These are phyloP conservation scores for Mercenaria mercenaria DNA, from an alignment of 1,140 invertebrate genomes.

Conservation along the genomic window DNA sequence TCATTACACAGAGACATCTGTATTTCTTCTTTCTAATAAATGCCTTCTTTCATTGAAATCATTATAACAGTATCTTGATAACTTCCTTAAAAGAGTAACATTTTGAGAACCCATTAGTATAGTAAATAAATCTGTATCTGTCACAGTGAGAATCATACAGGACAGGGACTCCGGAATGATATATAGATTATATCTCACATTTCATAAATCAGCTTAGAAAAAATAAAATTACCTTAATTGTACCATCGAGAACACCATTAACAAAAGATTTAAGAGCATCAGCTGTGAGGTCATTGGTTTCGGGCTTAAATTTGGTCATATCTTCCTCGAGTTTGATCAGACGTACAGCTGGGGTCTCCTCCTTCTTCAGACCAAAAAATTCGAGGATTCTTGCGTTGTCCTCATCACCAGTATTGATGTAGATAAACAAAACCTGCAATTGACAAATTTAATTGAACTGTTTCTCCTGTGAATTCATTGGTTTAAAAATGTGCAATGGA, in stretches of 20 bases:
- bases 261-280: constrained; percentile 95
- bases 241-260: constrained; percentile 94
- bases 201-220: too few relatives aligned
- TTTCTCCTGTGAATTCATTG: background rate
- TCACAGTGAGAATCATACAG: too few relatives aligned
- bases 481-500: background rate
- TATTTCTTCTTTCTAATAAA: too few relatives aligned
- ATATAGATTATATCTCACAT: too few relatives aligned
- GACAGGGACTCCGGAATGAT: too few relatives aligned
- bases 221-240: constrained; percentile 90
- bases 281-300: constrained; percentile 91
- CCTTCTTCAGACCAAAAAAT: constrained; percentile 99
- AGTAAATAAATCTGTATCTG: too few relatives aligned
- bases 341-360: constrained; percentile 96
- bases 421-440: constrained; percentile 94
- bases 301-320: constrained; percentile 99
- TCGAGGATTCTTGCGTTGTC: constrained; percentile 99
- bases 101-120: too few relatives aligned
- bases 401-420: constrained; percentile 97
- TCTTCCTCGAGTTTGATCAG: constrained; percentile 98
- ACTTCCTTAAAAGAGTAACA: too few relatives aligned
- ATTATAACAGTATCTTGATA: too few relatives aligned
- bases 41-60: too few relatives aligned
- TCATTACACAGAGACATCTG: too few relatives aligned
- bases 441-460: too few relatives aligned